Percentiles rank a stretch among this genome's conserved stretches.
These are phyloP conservation scores for Cariama cristata DNA, from an alignment of 2,113 vertebrate genomes.

Conservation along the genomic window DNA sequence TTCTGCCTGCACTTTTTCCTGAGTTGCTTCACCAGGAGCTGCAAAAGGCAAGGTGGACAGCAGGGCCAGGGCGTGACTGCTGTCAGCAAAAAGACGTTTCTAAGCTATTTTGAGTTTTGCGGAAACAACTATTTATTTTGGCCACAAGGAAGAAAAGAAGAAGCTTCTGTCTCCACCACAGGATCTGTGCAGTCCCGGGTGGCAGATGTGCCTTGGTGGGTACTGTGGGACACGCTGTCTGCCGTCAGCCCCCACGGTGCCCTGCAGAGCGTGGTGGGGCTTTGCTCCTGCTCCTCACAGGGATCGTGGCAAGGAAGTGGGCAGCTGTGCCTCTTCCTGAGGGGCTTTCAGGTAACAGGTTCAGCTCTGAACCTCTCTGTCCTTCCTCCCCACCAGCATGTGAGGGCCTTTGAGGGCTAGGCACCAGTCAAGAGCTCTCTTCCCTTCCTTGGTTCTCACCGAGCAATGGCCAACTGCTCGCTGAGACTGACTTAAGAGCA, in stretches of 20 bases:
- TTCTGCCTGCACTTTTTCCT: neutral
- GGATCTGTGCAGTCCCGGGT: neutral
- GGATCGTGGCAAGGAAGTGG: neutral
- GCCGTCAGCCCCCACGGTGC: rapidly evolving
- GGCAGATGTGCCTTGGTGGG: neutral
- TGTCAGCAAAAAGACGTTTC: neutral
- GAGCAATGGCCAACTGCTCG: neutral
- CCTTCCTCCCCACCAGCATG: neutral
- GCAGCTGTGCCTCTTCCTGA: neutral
- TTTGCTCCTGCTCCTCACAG: neutral
- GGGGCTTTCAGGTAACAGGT: neutral
- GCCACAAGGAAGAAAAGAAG: neutral
- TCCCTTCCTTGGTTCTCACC: neutral
- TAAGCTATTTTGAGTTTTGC: neutral
- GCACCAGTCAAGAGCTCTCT: rapidly evolving
- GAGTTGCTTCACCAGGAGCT: neutral
- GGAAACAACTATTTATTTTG: neutral
- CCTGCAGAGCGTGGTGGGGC: neutral
- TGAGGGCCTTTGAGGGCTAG: rapidly evolving
- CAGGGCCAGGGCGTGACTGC: neutral
- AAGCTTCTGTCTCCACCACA: neutral
- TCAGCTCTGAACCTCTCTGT: neutral
- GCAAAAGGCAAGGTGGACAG: neutral
- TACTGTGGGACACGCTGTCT: neutral
- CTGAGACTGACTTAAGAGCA: neutral